Percentiles rank a stretch among this genome's conserved stretches.
phyloP scores from a whole-genome alignment of 2,113 vertebrate genomes.

The Heterochromis multidens region DNA sequence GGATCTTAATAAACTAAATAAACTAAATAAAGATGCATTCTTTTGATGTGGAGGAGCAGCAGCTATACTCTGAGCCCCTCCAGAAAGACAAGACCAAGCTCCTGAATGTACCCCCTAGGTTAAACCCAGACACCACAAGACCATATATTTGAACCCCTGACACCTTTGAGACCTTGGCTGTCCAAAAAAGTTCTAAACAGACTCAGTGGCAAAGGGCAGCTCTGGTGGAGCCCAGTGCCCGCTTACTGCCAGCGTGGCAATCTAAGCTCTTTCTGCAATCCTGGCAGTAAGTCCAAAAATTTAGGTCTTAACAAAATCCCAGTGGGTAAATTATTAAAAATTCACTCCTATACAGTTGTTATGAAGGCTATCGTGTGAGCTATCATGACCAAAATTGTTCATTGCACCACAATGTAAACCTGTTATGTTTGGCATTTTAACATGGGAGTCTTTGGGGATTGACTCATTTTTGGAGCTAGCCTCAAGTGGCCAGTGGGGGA shows the following conservation, averaged over 20 bases:
- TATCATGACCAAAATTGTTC: fast-evolving
- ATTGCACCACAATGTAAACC: not conserved
- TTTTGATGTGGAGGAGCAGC: no score
- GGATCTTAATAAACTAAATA: no score
- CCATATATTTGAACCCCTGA: no score
- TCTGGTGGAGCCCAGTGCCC: not conserved
- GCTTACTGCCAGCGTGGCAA: not conserved
- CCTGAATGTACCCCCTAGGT: no score
- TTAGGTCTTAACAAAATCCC: fast-evolving
- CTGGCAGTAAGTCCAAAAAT: not conserved
- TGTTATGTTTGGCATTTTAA: not conserved
- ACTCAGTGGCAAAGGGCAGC: not conserved
- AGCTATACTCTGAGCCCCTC: no score
- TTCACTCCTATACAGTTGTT: fast-evolving
- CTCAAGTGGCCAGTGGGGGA: not conserved
- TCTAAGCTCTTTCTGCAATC: not conserved
- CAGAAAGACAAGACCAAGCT: no score
- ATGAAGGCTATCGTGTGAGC: not conserved
- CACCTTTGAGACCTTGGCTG: no score
- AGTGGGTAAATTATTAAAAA: no score
- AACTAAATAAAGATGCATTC: no score
- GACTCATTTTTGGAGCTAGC: not conserved
- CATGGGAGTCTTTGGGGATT: fast-evolving
- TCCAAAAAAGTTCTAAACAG: not conserved
- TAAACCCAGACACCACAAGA: no score